Conservation (phyloP, 2,797 vertebrate species). For the Sebastes steindachneri region DNA sequence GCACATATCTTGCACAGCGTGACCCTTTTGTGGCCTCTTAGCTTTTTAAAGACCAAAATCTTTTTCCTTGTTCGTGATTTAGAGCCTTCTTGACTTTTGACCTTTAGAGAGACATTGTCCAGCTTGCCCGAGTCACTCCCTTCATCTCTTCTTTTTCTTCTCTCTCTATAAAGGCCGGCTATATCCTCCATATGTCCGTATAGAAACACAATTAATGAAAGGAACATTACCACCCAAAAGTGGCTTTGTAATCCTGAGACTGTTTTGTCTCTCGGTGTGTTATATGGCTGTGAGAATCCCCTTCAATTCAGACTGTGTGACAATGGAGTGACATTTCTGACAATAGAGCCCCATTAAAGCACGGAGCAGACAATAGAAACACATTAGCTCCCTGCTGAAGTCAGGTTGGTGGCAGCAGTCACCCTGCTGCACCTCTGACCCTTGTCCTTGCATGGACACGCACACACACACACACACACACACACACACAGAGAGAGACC, state of each 20-base stretch:
- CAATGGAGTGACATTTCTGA: constrained; percentile 64
- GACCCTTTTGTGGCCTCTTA: constrained; percentile 15
- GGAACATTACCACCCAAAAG: constrained; percentile 35
- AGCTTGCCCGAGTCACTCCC: constrained; percentile 10
- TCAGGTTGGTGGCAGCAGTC: constrained; percentile 63
- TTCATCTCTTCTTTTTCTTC: not conserved
- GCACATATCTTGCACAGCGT: not conserved
- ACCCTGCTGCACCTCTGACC: constrained; percentile 62
- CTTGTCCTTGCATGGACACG: not conserved
- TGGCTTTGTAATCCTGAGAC: constrained; percentile 39
- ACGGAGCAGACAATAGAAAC: constrained; percentile 56
- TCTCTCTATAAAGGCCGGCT: constrained; percentile 19
- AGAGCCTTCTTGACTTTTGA: constrained; percentile 48
- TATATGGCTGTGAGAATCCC: constrained; percentile 51
- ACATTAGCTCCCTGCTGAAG: constrained; percentile 51
- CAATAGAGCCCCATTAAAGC: constrained; percentile 58
- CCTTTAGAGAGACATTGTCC: constrained; percentile 49
- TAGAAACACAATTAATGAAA: constrained; percentile 42
- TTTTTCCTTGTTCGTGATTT: constrained; percentile 26
- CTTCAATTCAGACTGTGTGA: constrained; percentile 45
- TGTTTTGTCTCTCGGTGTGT: constrained; percentile 39
- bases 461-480: constrained; percentile 9
- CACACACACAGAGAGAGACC: constrained; percentile 3
- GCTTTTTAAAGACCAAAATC: constrained; percentile 16
- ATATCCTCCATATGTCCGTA: constrained; percentile 41